Evolutionary conservation across 2,888 invertebrate species (phyloP), one percentile per base, ranked within the genome.

Genomic region (Macaria notata): DNA sequence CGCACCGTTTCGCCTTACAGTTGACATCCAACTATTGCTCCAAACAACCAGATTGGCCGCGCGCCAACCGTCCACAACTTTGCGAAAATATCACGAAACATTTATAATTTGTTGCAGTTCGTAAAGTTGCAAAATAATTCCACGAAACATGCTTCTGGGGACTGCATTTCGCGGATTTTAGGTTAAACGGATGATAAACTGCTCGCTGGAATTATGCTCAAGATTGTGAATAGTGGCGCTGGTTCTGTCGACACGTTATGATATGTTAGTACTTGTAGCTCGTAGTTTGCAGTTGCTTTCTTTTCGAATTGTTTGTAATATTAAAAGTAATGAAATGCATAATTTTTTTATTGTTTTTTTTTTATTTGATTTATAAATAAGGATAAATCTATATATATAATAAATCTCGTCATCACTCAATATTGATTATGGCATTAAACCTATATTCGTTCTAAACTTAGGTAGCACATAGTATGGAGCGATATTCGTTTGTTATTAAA

Each of bases 21-120:
- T 56, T 56, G 55, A 60, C 56, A 53, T 54, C 56, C 47, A 48
- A 41, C 52, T 61, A 61, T 62, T 61, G 56, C 41, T 36, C 48
- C 44, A 57, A 61, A 61, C 62, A 62, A 52, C 60, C 33, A 48
- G 31, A 60, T 64, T 67, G 67, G 67, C 57, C 43, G 41, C 38
- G 47, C 44, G 67, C 67, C 67, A 67, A 57, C 31, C 61, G 57
- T 62, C 51, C 54, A 44, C 48, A 59, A 67, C 65, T 63, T 58
- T 49, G 59, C 54, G 59, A 59, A 57, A 64, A 61, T 54, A 61
- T 56, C 56, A 55, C 44, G 41, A 49, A 52, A 55, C 56, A 52
- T 51, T 59, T 61, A 56, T 53, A 56, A 63, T 60, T 62, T 55
- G 54, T 58, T 50, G 61, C 60, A 62, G 55, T 60, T 51, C 46